These are phyloP conservation scores for Glaucidium brasilianum DNA, from an alignment of 2,113 vertebrate genomes.

Conservation along the genomic window DNA sequence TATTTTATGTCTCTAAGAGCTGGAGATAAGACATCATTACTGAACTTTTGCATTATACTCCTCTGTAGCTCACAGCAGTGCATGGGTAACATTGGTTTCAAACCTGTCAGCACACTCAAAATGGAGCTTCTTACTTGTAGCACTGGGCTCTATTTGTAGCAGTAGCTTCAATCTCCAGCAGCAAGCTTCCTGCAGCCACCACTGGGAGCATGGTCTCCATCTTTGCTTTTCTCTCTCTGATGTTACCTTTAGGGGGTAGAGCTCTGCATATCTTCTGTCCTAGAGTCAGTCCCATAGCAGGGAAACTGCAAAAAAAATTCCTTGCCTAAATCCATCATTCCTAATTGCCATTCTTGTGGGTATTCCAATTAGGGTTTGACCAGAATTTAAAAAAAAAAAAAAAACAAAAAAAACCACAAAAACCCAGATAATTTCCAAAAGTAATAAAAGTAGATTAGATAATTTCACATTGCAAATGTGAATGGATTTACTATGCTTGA, in stretches of 20 bases:
- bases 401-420: rapidly evolving
- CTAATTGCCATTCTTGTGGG: background rate
- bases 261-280: background rate
- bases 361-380: rapidly evolving
- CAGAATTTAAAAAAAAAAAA: background rate
- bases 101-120: background rate
- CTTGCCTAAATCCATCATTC: background rate
- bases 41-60: background rate
- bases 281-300: background rate
- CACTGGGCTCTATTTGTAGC: background rate
- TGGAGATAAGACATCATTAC: background rate
- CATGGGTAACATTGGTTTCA: background rate
- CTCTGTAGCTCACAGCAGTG: rapidly evolving
- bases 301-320: background rate
- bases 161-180: background rate
- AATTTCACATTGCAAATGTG: background rate
- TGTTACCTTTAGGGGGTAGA: background rate
- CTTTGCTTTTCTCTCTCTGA: background rate
- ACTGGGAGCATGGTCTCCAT: background rate
- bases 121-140: background rate
- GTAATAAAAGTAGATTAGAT: background rate
- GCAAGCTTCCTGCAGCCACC: background rate
- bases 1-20: background rate
- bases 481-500: background rate
- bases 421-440: background rate